phyloP scores from a whole-genome alignment of 2,113 vertebrate genomes.

The Syrrhaptes paradoxus region DNA sequence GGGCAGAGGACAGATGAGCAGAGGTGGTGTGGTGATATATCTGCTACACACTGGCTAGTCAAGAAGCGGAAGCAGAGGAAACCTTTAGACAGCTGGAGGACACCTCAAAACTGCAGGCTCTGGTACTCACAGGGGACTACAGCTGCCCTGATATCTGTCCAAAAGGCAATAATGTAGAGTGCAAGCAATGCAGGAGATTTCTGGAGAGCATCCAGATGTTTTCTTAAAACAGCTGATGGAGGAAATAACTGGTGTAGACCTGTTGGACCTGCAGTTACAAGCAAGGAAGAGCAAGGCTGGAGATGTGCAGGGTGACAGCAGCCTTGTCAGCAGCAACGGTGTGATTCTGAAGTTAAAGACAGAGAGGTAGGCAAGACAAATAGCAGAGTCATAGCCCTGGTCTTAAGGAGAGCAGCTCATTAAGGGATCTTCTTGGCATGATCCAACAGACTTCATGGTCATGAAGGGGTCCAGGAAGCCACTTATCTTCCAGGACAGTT shows the following conservation, averaged over 20 bases:
- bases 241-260: not conserved
- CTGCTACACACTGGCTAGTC: not conserved
- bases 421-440: not conserved
- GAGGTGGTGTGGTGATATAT: not conserved
- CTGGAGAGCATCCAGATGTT: not conserved
- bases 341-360: not conserved
- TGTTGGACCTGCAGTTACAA: not conserved
- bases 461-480: not conserved
- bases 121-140: not conserved
- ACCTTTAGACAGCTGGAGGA: not conserved
- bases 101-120: not conserved
- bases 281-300: not conserved
- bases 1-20: not conserved
- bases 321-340: not conserved
- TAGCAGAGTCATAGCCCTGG: not conserved
- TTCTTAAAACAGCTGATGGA: not conserved
- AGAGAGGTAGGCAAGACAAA: not conserved
- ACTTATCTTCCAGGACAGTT: not conserved
- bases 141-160: not conserved
- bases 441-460: not conserved
- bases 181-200: not conserved
- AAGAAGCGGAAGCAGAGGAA: not conserved
- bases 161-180: not conserved
- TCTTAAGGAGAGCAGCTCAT: not conserved
- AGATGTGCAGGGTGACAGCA: not conserved